Evolutionary conservation across 2,797 vertebrate genomes (phyloP).

Genomic region (Siniperca obscura): DNA sequence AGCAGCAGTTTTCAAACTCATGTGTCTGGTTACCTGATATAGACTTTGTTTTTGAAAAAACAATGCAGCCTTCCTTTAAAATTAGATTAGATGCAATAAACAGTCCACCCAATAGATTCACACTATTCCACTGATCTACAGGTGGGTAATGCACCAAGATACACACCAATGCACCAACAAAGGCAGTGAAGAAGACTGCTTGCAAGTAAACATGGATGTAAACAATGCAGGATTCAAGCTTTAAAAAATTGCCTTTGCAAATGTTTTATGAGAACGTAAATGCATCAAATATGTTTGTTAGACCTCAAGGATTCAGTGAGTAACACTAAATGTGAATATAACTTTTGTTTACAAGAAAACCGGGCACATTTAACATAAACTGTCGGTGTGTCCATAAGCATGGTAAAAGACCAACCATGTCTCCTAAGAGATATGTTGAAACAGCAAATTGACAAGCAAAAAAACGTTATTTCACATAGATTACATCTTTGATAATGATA

Average conservation of each 20-base stretch:
- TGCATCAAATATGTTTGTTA: too few relatives aligned
- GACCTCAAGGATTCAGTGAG: too few relatives aligned
- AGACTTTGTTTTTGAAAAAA: not conserved
- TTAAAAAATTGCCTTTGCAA: too few relatives aligned
- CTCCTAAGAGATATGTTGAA: not conserved
- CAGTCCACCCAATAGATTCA: not conserved
- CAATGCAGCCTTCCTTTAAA: not conserved
- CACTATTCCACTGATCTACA: slow-evolving; percentile 7
- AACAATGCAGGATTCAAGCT: not conserved
- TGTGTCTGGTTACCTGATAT: slow-evolving; percentile 38
- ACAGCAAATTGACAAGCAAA: not conserved
- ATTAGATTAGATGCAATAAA: slow-evolving; percentile 6
- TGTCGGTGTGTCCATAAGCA: not conserved
- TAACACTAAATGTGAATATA: too few relatives aligned
- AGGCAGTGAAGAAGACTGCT: not conserved
- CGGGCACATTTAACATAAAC: not conserved
- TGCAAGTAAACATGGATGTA: not conserved
- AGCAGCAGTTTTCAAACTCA: slow-evolving; percentile 44
- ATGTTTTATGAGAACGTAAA: too few relatives aligned
- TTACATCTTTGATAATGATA: too few relatives aligned
- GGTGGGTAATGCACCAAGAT: not conserved
- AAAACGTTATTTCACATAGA: not conserved
- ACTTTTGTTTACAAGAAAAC: not conserved
- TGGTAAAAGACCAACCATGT: not conserved
- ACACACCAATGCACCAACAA: slow-evolving; percentile 11